Evolutionary conservation across 2,888 invertebrate genomes (phyloP), one percentile per base, ranked within the genome.

Genomic region (Itoplectis maculator): DNA sequence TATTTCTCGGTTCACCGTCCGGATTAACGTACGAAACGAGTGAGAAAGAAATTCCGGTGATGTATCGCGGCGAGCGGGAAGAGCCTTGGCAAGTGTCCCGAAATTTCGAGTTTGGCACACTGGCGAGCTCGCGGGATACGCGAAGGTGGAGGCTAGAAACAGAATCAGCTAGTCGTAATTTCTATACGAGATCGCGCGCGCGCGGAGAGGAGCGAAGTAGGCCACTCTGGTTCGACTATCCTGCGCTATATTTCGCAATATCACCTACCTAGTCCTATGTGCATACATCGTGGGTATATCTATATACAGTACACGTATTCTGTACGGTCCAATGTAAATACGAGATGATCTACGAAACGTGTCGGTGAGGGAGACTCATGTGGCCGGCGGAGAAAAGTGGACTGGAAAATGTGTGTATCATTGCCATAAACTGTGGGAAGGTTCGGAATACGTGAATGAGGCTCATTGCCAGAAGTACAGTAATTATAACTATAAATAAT

Each of bases 71-170:
- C 8, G 11, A 11, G 35, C 3, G 9, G 29, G 29, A 5, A 29
- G 23, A 47, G 20, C 45, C 37, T 78, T 72, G 72, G 78, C 78
- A 63, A 15, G 37, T 47, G 40, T 72, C 65, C 78, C 65, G 56
- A 15, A 78, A 66, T 13, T 45, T 45, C 65, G 45, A 35, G 15
- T 78, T 78, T 72, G 78, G 78, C 77, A 63, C 35, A 65, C 20
- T 37, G 37, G n/a, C 54, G 45, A 9, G 11, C 3, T 18, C 8
- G 51, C 20, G 23, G 11, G 29, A 23, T 11, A 0, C 20, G 29
- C 49, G 23, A 11, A 29, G 8, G 7, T 35, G 7, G 23, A 37
- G n/a, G 49, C 47, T 29, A 51, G 61, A 42, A 61, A 51, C 63
- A 18, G 9, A 65, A 72, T 42, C 65, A 70, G 45, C 18, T 23